Evolutionary conservation across 2,113 vertebrate species (phyloP), one percentile per base, ranked within the genome.

Genomic region (Capreolus pygargus): DNA sequence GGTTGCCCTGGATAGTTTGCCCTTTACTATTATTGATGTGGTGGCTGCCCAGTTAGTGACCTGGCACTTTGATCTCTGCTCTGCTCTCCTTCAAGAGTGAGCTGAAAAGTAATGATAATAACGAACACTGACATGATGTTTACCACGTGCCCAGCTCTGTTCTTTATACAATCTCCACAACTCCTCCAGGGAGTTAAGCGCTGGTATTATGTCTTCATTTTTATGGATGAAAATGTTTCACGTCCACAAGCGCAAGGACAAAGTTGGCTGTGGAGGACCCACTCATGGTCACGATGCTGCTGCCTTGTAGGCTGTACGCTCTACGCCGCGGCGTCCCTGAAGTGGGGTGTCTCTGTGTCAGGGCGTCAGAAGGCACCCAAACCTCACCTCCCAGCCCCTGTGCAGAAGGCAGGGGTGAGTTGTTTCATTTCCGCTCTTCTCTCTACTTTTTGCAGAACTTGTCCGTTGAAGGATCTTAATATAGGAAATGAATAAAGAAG

Each of bases 391-490:
- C 16, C 39, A 93, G 57, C 78, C 28, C 8, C 82, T 39, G 79
- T 60, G 50, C 43, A 61, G 54, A n/a, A 88, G 47, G 14, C 11
- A 11, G 36, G 36, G 33, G 17, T 13, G 57, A 64, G 21, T 60
- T 28, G 6, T 39, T 96, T 76, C 81, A 76, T 84, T 50, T 78
- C n/a, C 50, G 76, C 28, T 61, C 7, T 89, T 64, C 27, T 61
- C 47, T 92, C 58, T 70, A 64, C 52, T 92, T 61, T 97, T 61
- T 82, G 55, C 9, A 94, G 87, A 96, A 88, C 47, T 45, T 81
- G n/a, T 87, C 82, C 43, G 15, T 84, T 64, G 64, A 89, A 97
- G 54, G 61, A 61, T 86, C 82, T 89, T 33, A 47, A 54, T 13
- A 74, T 13, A 87, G 92, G 61, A 96, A 91, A 93, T 86, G 52